Evolutionary conservation across 2,888 invertebrate species (phyloP).

Genomic region (Lepidocyrtinus sp.): DNA sequence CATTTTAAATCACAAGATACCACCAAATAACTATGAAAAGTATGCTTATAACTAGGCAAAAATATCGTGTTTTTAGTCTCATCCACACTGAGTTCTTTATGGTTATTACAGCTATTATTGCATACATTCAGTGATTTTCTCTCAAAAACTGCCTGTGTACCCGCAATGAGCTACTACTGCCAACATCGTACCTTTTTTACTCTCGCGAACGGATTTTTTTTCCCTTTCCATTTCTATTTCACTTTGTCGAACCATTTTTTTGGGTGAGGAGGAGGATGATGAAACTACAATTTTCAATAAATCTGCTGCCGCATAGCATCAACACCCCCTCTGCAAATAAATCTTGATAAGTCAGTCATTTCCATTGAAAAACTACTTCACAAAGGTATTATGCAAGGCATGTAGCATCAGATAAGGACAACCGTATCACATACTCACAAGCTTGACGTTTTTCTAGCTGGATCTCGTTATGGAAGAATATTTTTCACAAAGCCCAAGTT

Average conservation of each 20-base stretch:
- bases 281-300: conserved; percentile 41
- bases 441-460: conserved; percentile 23
- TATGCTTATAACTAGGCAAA: background rate
- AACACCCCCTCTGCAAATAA: conserved; percentile 48
- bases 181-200: conserved; percentile 23
- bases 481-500: conserved; percentile 8
- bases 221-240: background rate
- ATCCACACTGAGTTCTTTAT: conserved; percentile 36
- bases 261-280: background rate
- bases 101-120: conserved; percentile 44
- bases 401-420: conserved; percentile 39
- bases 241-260: background rate
- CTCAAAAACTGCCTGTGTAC: conserved; percentile 16
- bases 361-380: background rate
- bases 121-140: conserved; percentile 34
- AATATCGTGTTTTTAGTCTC: background rate
- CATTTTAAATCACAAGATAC: background rate
- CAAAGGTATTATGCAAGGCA: conserved; percentile 37
- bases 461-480: background rate
- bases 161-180: background rate
- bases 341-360: conserved; percentile 46
- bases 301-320: conserved; percentile 35
- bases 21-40: background rate
- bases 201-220: background rate
- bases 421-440: background rate